A percentile compares a stretch with the other conserved stretches of the same genome.
phyloP scores from a whole-genome alignment of 2,113 vertebrate species.

The Galbula dea region DNA sequence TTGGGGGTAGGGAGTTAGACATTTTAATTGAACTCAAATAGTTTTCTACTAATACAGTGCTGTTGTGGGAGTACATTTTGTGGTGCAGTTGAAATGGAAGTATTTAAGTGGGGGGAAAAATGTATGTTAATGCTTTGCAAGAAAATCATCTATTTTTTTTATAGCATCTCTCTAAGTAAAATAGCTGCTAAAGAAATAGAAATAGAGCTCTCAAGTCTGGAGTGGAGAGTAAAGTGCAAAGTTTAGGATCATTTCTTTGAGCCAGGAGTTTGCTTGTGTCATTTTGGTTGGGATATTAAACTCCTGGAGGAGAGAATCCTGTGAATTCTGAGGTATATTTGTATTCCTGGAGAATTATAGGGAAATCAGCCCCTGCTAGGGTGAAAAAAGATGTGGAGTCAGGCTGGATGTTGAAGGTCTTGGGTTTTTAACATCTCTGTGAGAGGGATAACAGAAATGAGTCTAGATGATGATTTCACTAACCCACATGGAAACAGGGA shows the following conservation, averaged over 20 bases:
- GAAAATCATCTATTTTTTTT: slow-evolving; percentile 41
- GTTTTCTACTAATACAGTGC: slow-evolving; percentile 71
- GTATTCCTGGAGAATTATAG: background rate
- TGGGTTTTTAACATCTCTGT: background rate
- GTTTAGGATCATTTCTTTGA: slow-evolving; percentile 17
- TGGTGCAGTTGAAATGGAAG: slow-evolving; percentile 65
- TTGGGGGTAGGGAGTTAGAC: slow-evolving; percentile 75
- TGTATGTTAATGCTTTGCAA: slow-evolving; percentile 70
- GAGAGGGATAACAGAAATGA: background rate
- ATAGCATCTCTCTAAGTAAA: slow-evolving; percentile 55
- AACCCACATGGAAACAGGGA: background rate
- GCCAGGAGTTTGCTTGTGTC: slow-evolving; percentile 2
- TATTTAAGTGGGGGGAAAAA: slow-evolving; percentile 69
- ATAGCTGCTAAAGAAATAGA: slow-evolving; percentile 57
- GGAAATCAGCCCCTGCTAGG: background rate
- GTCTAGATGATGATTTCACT: background rate
- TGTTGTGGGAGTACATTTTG: slow-evolving; percentile 74
- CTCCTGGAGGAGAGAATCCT: background rate
- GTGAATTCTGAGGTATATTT: background rate
- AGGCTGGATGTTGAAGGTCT: background rate
- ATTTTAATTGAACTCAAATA: slow-evolving; percentile 79
- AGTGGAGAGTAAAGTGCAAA: slow-evolving; percentile 41
- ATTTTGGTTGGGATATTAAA: background rate
- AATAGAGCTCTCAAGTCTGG: slow-evolving; percentile 29
- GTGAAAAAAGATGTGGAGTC: background rate